A percentile compares a stretch with the other conserved stretches of the same genome.
These are phyloP conservation scores for Bombus affinis DNA, from an alignment of 1,140 invertebrate genomes.

Conservation along the genomic window DNA sequence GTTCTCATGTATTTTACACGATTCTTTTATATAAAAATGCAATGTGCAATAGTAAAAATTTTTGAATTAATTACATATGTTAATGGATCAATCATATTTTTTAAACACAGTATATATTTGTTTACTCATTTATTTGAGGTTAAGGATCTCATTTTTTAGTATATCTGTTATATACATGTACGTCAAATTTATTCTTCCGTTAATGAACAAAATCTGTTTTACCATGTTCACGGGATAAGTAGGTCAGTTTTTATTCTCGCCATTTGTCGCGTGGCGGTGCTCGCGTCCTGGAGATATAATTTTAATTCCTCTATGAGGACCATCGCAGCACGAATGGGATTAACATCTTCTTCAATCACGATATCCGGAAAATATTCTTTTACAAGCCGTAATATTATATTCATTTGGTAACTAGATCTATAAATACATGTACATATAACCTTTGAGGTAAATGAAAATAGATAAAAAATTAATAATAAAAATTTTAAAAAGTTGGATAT, in stretches of 20 bases:
- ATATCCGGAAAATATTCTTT: conserved; percentile 66
- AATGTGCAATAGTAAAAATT: no score
- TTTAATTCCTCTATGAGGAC: conserved; percentile 72
- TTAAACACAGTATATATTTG: no score
- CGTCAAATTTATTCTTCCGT: no score
- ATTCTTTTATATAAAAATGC: no score
- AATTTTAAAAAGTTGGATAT: background rate
- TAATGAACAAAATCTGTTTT: conserved; percentile 5
- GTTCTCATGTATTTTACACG: no score
- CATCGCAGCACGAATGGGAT: conserved; percentile 59
- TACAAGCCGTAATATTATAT: conserved; percentile 69
- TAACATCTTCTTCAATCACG: conserved; percentile 59
- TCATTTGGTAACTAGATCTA: conserved; percentile 70
- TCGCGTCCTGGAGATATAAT: conserved; percentile 65
- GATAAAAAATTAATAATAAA: background rate
- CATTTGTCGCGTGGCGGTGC: conserved; percentile 64
- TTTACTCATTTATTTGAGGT: no score
- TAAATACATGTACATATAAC: conserved; percentile 4
- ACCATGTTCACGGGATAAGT: conserved; percentile 69
- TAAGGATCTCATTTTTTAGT: no score
- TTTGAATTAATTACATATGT: no score
- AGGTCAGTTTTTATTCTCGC: conserved; percentile 75
- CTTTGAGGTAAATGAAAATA: background rate
- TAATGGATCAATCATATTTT: no score
- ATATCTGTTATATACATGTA: no score